Conservation (phyloP, 1,140 invertebrate genomes). For the Dinoponera quadriceps region DNA sequence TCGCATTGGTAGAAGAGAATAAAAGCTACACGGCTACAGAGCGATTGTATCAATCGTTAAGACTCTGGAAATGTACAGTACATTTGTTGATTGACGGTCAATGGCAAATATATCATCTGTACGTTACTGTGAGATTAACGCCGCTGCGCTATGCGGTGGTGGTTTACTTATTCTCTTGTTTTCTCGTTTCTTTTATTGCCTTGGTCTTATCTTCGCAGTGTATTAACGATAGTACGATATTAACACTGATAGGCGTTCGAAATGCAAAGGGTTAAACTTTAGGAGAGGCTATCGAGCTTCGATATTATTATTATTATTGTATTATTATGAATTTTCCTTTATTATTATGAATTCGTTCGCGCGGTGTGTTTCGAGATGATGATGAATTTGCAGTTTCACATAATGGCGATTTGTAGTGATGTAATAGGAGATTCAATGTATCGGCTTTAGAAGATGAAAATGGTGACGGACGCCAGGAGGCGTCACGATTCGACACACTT, state of each 20-base stretch:
- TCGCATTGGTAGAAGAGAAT: constrained; percentile 49
- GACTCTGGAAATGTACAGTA: constrained; percentile 65
- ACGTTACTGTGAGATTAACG: constrained; percentile 51
- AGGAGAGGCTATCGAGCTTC: background rate
- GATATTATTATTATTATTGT: too few relatives aligned
- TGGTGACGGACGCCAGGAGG: too few relatives aligned
- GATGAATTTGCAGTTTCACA: constrained; percentile 10
- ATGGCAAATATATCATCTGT: constrained; percentile 40
- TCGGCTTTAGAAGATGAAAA: constrained; percentile 3
- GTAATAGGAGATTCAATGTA: background rate
- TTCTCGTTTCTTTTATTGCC: constrained; percentile 14
- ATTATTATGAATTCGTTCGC: background rate
- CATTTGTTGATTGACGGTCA: constrained; percentile 57
- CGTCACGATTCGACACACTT: too few relatives aligned
- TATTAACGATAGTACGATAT: constrained; percentile 22
- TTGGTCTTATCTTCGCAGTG: background rate
- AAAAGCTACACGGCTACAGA: constrained; percentile 47
- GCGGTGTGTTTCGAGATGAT: background rate
- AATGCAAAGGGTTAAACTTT: background rate
- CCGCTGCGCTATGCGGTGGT: background rate
- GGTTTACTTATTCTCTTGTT: constrained; percentile 42
- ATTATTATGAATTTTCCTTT: too few relatives aligned
- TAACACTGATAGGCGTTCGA: constrained; percentile 4
- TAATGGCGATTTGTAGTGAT: background rate
- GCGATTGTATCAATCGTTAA: constrained; percentile 76